A percentile compares a stretch with the other conserved stretches of the same genome.
Conservation (phyloP, 2,888 invertebrate genomes). For the Eupithecia pulchellata region DNA sequence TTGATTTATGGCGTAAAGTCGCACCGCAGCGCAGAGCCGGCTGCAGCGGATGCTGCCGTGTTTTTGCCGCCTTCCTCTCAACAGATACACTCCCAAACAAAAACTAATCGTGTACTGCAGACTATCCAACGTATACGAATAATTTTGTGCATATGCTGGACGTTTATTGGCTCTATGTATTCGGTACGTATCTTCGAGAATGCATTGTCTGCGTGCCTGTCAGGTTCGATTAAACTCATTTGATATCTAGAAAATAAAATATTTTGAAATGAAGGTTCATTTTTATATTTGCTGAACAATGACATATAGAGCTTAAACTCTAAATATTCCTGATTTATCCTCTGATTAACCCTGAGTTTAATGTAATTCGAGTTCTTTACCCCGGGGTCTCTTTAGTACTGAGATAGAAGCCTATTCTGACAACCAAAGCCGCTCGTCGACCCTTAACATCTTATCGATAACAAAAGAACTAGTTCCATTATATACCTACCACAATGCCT, state of each 20-base stretch:
- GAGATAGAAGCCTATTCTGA: too few species aligned
- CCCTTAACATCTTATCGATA: not conserved
- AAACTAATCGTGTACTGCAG: conserved; percentile 53
- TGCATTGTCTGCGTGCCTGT: not conserved
- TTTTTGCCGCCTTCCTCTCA: conserved; percentile 71
- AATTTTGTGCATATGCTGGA: not conserved
- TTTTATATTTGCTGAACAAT: too few species aligned
- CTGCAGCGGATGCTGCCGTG: conserved; percentile 66
- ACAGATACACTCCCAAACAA: conserved; percentile 59
- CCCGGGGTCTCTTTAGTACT: too few species aligned
- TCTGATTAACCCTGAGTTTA: not conserved
- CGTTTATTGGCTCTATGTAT: not conserved
- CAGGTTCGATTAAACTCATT: not conserved
- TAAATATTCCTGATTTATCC: not conserved
- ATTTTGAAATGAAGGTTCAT: too few species aligned
- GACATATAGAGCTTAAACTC: too few species aligned
- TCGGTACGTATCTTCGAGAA: not conserved
- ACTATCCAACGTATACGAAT: not conserved
- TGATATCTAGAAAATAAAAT: not conserved
- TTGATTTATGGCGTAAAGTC: conserved; percentile 81
- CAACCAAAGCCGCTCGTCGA: not conserved
- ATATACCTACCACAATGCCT: not conserved
- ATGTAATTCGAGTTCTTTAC: too few species aligned
- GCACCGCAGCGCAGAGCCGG: conserved; percentile 64
- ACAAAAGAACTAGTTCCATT: not conserved